These are phyloP conservation scores for Anthopleura sola DNA, from an alignment of 64 coral and sea anemone species.

Conservation along the genomic window DNA sequence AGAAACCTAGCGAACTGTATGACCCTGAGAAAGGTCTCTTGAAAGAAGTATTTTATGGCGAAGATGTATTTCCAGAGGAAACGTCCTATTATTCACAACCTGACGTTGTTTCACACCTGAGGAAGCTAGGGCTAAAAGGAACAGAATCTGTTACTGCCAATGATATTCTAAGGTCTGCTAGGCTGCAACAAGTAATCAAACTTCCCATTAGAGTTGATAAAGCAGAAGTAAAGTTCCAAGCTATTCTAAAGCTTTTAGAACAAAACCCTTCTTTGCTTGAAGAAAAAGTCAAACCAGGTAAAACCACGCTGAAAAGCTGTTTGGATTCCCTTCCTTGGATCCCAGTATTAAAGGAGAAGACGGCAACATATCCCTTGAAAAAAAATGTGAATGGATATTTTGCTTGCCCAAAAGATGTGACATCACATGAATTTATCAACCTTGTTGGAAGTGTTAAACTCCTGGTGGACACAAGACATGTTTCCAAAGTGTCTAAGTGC, in stretches of 20 bases:
- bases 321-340: constrained; percentile 45
- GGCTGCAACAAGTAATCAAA: neutral
- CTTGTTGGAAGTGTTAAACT: constrained; percentile 61
- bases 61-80: constrained; percentile 40
- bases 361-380: constrained; percentile 45
- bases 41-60: neutral
- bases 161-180: constrained; percentile 47
- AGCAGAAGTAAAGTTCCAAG: constrained; percentile 46
- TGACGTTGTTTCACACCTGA: neutral
- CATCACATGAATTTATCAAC: constrained; percentile 16
- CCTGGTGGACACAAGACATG: neutral
- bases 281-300: constrained; percentile 1
- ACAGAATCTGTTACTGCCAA: constrained; percentile 29
- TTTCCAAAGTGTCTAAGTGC: constrained; percentile 7
- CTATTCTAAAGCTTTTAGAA: constrained; percentile 53
- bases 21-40: constrained; percentile 17
- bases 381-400: neutral
- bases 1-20: neutral
- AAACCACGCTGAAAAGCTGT: neutral
- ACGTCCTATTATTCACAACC: neutral
- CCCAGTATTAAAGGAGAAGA: constrained; percentile 10
- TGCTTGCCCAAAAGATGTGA: constrained; percentile 39
- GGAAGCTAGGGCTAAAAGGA: constrained; percentile 25
- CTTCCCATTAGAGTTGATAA: neutral
- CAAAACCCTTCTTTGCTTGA: constrained; percentile 22